Conservation (phyloP, 2,888 invertebrate species). For the Noctua janthe region DNA sequence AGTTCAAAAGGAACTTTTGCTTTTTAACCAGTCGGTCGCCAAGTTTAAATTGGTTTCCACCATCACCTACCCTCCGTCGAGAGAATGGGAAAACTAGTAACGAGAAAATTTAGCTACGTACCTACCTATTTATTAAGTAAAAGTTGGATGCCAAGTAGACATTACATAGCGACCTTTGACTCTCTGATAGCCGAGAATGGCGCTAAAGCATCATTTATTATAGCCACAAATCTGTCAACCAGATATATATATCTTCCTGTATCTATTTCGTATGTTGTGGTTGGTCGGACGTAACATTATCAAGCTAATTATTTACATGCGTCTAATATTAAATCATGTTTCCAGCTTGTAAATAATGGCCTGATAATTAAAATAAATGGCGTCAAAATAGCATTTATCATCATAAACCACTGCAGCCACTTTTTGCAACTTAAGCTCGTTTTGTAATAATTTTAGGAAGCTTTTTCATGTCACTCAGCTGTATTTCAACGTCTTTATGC, state of each 20-base stretch:
- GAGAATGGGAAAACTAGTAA: constrained; percentile 83
- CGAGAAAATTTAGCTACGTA: constrained; percentile 76
- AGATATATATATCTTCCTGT: constrained; percentile 61
- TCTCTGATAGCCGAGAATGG: constrained; percentile 57
- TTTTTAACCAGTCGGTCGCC: constrained; percentile 87
- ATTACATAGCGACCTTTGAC: constrained; percentile 42
- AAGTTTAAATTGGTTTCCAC: constrained; percentile 89
- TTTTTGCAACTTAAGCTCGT: constrained; percentile 3
- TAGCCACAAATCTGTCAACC: constrained; percentile 58
- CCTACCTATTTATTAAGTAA: constrained; percentile 70
- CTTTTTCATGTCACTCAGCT: constrained; percentile 29
- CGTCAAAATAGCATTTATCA: constrained; percentile 47
- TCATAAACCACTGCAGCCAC: constrained; percentile 24
- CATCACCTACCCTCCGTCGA: constrained; percentile 74
- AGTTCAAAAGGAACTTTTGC: constrained; percentile 86
- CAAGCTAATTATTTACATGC: constrained; percentile 55
- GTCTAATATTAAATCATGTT: constrained; percentile 59
- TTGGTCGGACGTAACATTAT: constrained; percentile 47
- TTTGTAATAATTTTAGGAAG: constrained; percentile 22
- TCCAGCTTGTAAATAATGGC: constrained; percentile 45
- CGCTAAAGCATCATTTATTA: constrained; percentile 59
- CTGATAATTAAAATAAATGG: constrained; percentile 61
- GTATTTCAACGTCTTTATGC: constrained; percentile 50
- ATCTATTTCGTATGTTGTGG: constrained; percentile 50
- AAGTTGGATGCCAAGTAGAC: constrained; percentile 57